Evolutionary conservation across 2,888 invertebrate species (phyloP).

Genomic region (Drosophila niveifrons): DNA sequence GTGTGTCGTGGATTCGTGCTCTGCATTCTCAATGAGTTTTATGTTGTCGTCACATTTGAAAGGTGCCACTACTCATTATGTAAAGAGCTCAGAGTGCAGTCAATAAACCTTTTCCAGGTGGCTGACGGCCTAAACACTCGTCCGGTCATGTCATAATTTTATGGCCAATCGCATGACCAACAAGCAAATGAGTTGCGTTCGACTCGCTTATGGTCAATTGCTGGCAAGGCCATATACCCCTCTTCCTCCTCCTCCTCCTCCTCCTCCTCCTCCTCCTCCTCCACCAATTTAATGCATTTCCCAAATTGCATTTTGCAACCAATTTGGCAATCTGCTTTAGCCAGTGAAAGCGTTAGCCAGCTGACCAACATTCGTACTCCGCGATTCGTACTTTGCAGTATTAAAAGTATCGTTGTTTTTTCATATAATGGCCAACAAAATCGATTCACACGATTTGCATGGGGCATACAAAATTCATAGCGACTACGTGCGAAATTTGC

Average conservation of each 20-base stretch:
- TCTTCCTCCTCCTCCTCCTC: no score
- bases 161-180: conserved; percentile 43
- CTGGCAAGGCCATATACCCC: conserved; percentile 53
- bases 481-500: conserved; percentile 58
- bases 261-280: no score
- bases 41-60: conserved; percentile 63
- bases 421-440: conserved; percentile 62
- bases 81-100: conserved; percentile 60
- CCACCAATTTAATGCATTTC: neutral
- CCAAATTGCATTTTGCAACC: conserved; percentile 50
- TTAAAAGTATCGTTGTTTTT: conserved; percentile 27
- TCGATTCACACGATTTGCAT: conserved; percentile 65
- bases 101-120: conserved; percentile 69
- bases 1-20: conserved; percentile 44
- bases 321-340: conserved; percentile 54
- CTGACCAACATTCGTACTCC: conserved; percentile 52
- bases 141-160: conserved; percentile 73
- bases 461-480: conserved; percentile 54
- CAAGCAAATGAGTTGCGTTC: conserved; percentile 42
- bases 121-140: conserved; percentile 21
- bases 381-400: neutral
- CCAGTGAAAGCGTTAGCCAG: conserved; percentile 54
- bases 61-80: conserved; percentile 67
- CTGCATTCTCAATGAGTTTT: conserved; percentile 63
- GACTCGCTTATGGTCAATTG: conserved; percentile 40